Evolutionary conservation across 2,888 invertebrate species (phyloP).

Genomic region (Hylaea fasciaria): DNA sequence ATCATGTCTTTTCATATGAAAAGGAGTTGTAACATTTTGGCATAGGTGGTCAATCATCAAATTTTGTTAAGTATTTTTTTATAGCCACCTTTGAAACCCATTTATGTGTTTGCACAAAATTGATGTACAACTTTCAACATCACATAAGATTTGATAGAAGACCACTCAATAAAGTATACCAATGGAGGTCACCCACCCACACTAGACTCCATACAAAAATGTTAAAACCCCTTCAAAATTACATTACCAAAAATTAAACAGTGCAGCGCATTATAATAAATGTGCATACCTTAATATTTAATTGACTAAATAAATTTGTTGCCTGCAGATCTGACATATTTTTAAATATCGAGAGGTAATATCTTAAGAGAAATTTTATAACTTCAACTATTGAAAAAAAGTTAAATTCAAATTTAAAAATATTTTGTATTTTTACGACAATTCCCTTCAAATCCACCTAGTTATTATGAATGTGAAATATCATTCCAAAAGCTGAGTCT

Average conservation of each 20-base stretch:
- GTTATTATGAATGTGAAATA: constrained; percentile 81
- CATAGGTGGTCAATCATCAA: too few relatives aligned
- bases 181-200: too few relatives aligned
- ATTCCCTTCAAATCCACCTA: constrained; percentile 84
- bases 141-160: too few relatives aligned
- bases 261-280: constrained; percentile 86
- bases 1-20: constrained; percentile 85
- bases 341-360: constrained; percentile 84
- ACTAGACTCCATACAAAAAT: too few relatives aligned
- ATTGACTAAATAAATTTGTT: constrained; percentile 86
- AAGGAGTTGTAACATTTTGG: constrained; percentile 42
- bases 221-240: constrained; percentile 67
- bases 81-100: too few relatives aligned
- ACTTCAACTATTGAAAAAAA: constrained; percentile 85
- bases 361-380: constrained; percentile 83
- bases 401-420: constrained; percentile 82
- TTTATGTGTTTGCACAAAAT: too few relatives aligned
- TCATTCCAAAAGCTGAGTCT: constrained; percentile 83
- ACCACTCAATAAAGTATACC: too few relatives aligned
- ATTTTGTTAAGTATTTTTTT: too few relatives aligned
- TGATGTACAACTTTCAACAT: too few relatives aligned
- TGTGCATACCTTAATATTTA: constrained; percentile 85
- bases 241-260: constrained; percentile 84
- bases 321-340: constrained; percentile 83
- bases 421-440: constrained; percentile 81